Conservation (phyloP, 53 echinoderm and acorn worm genomes). For the Actinopyga echinites region DNA sequence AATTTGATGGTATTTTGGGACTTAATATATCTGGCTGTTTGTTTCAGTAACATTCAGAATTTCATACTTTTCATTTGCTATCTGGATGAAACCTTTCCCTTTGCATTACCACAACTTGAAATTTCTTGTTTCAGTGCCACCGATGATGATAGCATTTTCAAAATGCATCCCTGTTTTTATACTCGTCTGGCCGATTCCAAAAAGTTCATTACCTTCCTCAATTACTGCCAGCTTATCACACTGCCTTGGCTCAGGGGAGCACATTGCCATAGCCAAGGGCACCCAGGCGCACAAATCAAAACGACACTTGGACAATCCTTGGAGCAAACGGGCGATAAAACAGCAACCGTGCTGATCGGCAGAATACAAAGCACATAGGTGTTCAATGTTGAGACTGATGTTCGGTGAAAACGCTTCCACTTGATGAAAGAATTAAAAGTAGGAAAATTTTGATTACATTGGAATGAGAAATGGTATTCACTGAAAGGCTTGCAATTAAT, state of each 20-base stretch:
- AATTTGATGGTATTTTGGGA: too few relatives aligned
- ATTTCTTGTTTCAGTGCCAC: too few relatives aligned
- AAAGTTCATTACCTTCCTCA: conserved; percentile 16
- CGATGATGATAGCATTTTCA: too few relatives aligned
- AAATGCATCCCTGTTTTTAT: not conserved
- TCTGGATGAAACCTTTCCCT: too few relatives aligned
- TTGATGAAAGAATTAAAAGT: conserved; percentile 21
- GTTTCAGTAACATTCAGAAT: too few relatives aligned
- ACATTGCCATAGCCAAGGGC: conserved; percentile 34
- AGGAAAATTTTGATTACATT: conserved; percentile 31
- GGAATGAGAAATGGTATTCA: conserved; percentile 13
- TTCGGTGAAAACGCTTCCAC: conserved; percentile 1
- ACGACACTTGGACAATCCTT: conserved; percentile 38
- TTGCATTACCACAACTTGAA: too few relatives aligned
- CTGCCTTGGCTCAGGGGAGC: conserved; percentile 29
- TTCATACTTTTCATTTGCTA: too few relatives aligned
- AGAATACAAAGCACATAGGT: conserved; percentile 35
- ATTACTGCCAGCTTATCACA: conserved; percentile 39
- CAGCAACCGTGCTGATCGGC: conserved; percentile 36
- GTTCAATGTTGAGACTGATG: conserved; percentile 2
- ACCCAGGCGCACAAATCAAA: conserved; percentile 38
- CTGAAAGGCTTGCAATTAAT: conserved; percentile 32
- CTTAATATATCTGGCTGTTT: too few relatives aligned
- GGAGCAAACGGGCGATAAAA: conserved; percentile 39
- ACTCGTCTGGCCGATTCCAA: conserved; percentile 10